Evolutionary conservation across 2,797 vertebrate genomes (phyloP).

Genomic region (Delichon dasypus): DNA sequence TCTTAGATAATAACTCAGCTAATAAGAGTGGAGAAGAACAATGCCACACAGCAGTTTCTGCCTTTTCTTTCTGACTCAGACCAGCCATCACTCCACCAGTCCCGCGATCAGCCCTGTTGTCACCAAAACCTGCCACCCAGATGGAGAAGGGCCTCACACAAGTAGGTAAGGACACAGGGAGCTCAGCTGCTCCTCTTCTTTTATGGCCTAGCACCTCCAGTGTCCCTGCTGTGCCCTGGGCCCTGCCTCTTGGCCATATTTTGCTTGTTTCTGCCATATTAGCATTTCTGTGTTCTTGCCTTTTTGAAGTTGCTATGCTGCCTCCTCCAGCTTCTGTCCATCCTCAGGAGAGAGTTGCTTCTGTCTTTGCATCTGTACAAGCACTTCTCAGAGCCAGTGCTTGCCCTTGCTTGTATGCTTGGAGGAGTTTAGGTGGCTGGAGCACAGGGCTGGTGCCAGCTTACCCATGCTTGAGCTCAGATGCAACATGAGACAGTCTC

Average conservation of each 20-base stretch:
- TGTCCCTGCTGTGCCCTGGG: background rate
- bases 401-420: background rate
- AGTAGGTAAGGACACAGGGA: background rate
- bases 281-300: background rate
- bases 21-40: background rate
- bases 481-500: background rate
- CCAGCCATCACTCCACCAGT: background rate
- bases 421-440: background rate
- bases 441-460: background rate
- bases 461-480: background rate
- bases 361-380: background rate
- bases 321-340: background rate
- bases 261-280: background rate
- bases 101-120: background rate
- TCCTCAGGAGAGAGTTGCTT: background rate
- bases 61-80: background rate
- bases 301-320: accelerated
- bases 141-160: accelerated
- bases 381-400: too few relatives aligned
- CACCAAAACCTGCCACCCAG: background rate
- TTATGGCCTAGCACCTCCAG: background rate
- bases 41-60: background rate
- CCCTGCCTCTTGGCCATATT: background rate
- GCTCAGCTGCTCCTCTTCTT: background rate
- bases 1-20: background rate